Conservation (phyloP, 1,140 invertebrate genomes). For the Pachyrhynchus sulphureomaculatus region DNA sequence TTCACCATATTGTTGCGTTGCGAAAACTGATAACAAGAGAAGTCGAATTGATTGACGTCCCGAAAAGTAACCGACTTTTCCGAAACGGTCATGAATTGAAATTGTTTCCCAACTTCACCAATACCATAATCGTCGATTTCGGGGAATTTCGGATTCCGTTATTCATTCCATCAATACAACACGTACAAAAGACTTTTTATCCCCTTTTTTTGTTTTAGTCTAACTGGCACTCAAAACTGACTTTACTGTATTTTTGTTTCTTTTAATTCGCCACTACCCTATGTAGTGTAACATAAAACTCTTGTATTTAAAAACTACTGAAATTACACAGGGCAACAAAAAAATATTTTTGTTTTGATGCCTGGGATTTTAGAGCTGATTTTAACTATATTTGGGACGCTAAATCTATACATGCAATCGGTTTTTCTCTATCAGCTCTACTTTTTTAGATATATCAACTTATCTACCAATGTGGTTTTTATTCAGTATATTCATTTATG, state of each 20-base stretch:
- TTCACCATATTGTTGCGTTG: slow-evolving; percentile 44
- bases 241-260: not conserved
- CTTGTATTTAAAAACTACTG: no score
- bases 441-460: no score
- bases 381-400: no score
- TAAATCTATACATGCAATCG: no score
- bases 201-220: not conserved
- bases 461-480: no score
- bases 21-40: slow-evolving; percentile 39
- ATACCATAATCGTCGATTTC: slow-evolving; percentile 34
- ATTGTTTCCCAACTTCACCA: slow-evolving; percentile 34
- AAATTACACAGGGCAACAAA: no score
- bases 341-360: no score
- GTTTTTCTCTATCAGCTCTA: no score
- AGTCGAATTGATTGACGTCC: slow-evolving; percentile 38
- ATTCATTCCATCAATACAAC: slow-evolving; percentile 1
- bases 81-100: slow-evolving; percentile 34
- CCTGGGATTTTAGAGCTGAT: no score
- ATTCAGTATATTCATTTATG: no score
- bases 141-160: slow-evolving; percentile 9
- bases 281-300: no score
- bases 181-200: slow-evolving; percentile 1
- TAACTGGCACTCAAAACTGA: not conserved
- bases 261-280: not conserved
- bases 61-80: slow-evolving; percentile 34